Evolutionary conservation across 1,140 invertebrate species (phyloP).

Genomic region (Mylabris phalerata): DNA sequence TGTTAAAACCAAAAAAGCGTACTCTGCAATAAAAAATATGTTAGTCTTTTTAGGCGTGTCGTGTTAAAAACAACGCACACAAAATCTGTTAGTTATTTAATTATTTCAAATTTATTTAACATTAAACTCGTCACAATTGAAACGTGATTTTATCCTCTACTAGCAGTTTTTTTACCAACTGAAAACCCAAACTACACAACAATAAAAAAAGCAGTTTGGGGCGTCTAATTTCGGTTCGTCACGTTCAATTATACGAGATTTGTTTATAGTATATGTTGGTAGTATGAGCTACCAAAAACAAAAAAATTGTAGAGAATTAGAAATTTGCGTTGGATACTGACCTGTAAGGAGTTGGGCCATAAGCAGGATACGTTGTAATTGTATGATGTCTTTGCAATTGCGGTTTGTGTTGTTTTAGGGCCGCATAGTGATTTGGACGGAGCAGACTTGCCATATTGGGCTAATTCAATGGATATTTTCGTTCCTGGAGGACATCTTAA

Average conservation of each 20-base stretch:
- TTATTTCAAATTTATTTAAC: too few relatives aligned
- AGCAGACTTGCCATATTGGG: slow-evolving; percentile 54
- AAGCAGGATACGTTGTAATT: slow-evolving; percentile 46
- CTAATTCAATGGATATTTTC: slow-evolving; percentile 78
- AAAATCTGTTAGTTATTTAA: too few relatives aligned
- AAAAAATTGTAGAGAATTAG: background rate
- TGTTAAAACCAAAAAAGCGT: background rate
- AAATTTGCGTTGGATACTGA: slow-evolving; percentile 38
- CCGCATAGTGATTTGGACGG: slow-evolving; percentile 43
- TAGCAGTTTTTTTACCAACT: too few relatives aligned
- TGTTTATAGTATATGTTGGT: background rate
- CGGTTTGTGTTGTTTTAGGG: slow-evolving; percentile 38
- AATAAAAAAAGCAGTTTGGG: too few relatives aligned
- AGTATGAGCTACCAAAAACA: background rate
- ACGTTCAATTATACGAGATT: too few relatives aligned
- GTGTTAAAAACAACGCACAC: too few relatives aligned
- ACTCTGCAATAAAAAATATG: slow-evolving; percentile 11
- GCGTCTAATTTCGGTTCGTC: too few relatives aligned
- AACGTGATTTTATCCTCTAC: too few relatives aligned
- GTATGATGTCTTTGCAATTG: slow-evolving; percentile 26
- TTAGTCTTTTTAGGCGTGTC: background rate
- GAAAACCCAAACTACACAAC: too few relatives aligned
- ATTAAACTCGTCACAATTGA: too few relatives aligned
- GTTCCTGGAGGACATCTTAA: slow-evolving; percentile 80
- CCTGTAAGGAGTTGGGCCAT: slow-evolving; percentile 51